Evolutionary conservation across 2,797 vertebrate genomes (phyloP).

Genomic region (Lepilemur septentrionalis): DNA sequence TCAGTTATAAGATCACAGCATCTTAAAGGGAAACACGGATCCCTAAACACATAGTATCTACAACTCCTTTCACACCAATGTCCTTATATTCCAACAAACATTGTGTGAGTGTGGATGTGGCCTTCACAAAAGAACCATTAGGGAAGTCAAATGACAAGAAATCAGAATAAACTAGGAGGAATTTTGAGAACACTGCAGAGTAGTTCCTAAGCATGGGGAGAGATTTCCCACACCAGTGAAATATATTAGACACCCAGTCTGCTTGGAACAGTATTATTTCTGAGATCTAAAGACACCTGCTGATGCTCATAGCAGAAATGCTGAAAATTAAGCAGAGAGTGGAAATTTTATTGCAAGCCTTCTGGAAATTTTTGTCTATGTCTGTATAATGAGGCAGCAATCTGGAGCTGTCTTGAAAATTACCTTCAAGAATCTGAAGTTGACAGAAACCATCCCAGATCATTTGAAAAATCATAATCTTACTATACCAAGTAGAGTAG

Average conservation of each 20-base stretch:
- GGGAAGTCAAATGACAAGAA: background rate
- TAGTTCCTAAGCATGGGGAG: background rate
- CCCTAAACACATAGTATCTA: background rate
- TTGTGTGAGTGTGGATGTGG: background rate
- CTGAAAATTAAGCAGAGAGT: slow-evolving; percentile 29
- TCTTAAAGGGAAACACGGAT: background rate
- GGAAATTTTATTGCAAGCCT: slow-evolving; percentile 12
- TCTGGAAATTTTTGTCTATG: slow-evolving; percentile 41
- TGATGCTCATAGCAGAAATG: slow-evolving; percentile 1
- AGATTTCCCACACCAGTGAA: background rate
- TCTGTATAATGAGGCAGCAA: slow-evolving; percentile 42
- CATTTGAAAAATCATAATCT: slow-evolving; percentile 42
- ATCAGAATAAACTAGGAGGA: background rate
- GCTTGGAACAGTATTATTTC: background rate
- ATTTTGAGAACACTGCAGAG: background rate
- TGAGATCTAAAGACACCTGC: slow-evolving; percentile 25
- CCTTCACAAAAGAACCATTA: background rate
- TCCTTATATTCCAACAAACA: background rate
- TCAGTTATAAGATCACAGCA: background rate
- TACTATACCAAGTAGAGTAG: background rate
- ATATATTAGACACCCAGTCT: background rate
- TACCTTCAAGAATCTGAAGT: slow-evolving; percentile 47
- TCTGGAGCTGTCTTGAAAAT: slow-evolving; percentile 40
- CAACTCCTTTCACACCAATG: background rate
- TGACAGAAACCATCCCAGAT: slow-evolving; percentile 35